Percentiles rank a stretch among this genome's conserved stretches.
Conservation (phyloP, 2,113 vertebrate genomes). For the Crotophaga sulcirostris region DNA sequence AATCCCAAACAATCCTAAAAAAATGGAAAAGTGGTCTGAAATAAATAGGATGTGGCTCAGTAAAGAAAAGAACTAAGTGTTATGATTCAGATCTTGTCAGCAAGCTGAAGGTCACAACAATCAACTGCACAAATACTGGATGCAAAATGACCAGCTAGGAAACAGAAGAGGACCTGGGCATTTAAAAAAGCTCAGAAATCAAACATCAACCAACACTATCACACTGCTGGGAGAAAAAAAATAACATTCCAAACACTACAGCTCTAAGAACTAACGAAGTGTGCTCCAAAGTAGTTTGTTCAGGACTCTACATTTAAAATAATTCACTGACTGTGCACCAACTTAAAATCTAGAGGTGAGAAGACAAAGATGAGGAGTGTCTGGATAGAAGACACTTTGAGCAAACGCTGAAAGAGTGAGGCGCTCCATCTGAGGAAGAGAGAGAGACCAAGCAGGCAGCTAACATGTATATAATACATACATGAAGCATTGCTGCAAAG, state of each 20-base stretch:
- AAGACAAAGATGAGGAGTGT: background rate
- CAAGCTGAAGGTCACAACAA: slow-evolving; percentile 11
- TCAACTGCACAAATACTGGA: slow-evolving; percentile 11
- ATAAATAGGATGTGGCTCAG: background rate
- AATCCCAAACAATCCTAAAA: background rate
- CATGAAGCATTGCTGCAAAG: background rate
- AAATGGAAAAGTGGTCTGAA: background rate
- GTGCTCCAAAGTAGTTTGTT: background rate
- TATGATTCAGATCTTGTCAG: background rate
- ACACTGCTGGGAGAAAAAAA: background rate
- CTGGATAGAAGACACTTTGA: background rate
- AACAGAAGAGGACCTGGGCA: background rate
- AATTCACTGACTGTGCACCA: background rate
- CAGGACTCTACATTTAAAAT: background rate
- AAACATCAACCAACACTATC: background rate
- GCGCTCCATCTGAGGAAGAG: background rate
- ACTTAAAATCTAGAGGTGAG: background rate
- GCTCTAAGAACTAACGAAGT: background rate
- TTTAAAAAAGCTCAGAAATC: background rate
- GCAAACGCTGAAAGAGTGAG: background rate
- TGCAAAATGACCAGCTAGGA: background rate
- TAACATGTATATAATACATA: background rate
- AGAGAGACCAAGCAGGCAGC: background rate
- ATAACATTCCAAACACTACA: background rate
- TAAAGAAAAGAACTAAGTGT: background rate